phyloP scores from a whole-genome alignment of 1,140 invertebrate species.

The Macrobrachium rosenbergii region DNA sequence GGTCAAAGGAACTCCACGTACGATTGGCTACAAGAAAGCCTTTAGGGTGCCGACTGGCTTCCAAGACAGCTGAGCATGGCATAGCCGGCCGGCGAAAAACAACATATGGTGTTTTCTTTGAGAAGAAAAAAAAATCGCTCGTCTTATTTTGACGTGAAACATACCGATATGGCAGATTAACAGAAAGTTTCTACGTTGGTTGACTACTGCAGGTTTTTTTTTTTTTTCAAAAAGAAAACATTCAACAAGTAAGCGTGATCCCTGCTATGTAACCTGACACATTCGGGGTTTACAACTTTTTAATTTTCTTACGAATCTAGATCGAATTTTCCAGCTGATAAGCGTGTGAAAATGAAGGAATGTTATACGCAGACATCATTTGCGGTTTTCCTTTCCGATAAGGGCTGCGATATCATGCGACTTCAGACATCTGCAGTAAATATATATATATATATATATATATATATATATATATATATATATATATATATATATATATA shows the following conservation, averaged over 20 bases:
- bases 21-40: slow-evolving; percentile 39
- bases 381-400: not conserved
- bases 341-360: no score
- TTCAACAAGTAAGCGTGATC: no score
- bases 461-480: slow-evolving; percentile 33
- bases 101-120: slow-evolving; percentile 42
- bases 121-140: not conserved
- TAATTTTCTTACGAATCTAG: no score
- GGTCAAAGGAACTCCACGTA: slow-evolving; percentile 23
- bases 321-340: no score
- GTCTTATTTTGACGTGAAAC: not conserved
- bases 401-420: no score
- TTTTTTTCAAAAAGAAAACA: no score
- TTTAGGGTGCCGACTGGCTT: slow-evolving; percentile 18
- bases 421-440: not conserved
- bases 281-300: no score
- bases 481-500: slow-evolving; percentile 23
- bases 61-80: not conserved
- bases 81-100: slow-evolving; percentile 51
- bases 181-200: no score
- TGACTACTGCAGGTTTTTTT: no score
- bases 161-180: not conserved
- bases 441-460: slow-evolving; percentile 4
- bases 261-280: no score
- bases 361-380: no score